Conservation (phyloP, 1,140 invertebrate species). For the Anoplophora glabripennis region DNA sequence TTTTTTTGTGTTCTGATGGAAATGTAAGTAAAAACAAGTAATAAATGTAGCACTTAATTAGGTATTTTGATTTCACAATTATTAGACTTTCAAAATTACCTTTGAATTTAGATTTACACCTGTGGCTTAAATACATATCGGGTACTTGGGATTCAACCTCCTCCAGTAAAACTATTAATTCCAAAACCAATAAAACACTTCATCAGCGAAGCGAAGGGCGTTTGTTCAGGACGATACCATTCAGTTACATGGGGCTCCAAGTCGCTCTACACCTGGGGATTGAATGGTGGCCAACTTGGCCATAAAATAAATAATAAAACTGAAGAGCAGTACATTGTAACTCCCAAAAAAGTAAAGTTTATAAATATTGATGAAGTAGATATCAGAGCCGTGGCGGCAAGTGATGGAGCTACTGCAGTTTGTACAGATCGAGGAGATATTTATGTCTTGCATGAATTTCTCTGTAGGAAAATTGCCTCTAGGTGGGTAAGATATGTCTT, state of each 20-base stretch:
- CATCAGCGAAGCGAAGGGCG: conserved; percentile 48
- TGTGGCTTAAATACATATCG: conserved; percentile 65
- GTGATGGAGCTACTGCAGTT: conserved; percentile 67
- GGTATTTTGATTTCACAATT: no score
- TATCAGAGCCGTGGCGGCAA: conserved; percentile 54
- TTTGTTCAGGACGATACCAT: conserved; percentile 64
- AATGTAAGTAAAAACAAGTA: conserved; percentile 17
- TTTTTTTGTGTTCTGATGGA: conserved; percentile 53
- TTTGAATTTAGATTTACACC: conserved; percentile 55
- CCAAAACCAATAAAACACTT: conserved; percentile 52
- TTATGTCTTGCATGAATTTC: conserved; percentile 68
- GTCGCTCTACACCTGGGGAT: conserved; percentile 63
- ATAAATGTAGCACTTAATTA: no score
- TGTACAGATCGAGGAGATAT: conserved; percentile 65
- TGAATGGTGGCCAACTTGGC: conserved; percentile 73
- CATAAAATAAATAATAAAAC: conserved; percentile 51
- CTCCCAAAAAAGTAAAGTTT: conserved; percentile 34
- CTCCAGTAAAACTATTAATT: conserved; percentile 51
- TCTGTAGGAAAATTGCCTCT: conserved; percentile 65
- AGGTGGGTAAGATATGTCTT: conserved; percentile 52
- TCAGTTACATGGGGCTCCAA: conserved; percentile 63
- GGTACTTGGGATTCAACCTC: conserved; percentile 60
- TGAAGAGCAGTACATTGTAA: conserved; percentile 32
- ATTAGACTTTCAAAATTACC: not conserved
- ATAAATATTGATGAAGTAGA: conserved; percentile 27